These are phyloP conservation scores for Acanthurus tractus DNA, from an alignment of 2,797 vertebrate genomes.

Conservation along the genomic window DNA sequence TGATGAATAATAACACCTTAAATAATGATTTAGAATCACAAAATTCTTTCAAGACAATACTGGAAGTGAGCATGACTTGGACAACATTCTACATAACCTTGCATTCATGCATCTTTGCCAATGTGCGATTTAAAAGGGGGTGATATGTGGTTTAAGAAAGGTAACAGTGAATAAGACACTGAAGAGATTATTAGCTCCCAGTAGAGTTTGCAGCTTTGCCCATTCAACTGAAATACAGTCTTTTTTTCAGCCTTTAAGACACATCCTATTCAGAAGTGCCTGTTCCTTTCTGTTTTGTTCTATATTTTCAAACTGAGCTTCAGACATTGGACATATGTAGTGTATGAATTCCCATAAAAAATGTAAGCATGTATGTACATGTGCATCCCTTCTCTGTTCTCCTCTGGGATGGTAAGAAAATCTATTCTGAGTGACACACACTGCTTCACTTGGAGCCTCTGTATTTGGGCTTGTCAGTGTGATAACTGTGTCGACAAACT, in stretches of 20 bases:
- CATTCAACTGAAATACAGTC: conserved; percentile 20
- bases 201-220: conserved; percentile 44
- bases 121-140: conserved; percentile 24
- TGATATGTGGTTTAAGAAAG: conserved; percentile 43
- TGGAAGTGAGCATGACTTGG: conserved; percentile 31
- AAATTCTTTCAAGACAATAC: conserved; percentile 40
- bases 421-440: conserved; percentile 47
- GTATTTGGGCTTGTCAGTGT: conserved; percentile 26
- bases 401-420: conserved; percentile 58
- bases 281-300: conserved; percentile 40
- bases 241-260: conserved; percentile 33
- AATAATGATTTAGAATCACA: conserved; percentile 36
- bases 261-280: conserved; percentile 2
- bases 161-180: conserved; percentile 41
- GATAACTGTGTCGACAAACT: conserved; percentile 53
- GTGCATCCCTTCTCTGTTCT: conserved; percentile 55
- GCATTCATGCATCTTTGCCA: conserved; percentile 70
- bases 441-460: conserved; percentile 46
- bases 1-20: conserved; percentile 28
- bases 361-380: conserved; percentile 78
- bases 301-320: conserved; percentile 46
- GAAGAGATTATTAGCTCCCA: conserved; percentile 48
- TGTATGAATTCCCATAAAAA: conserved; percentile 68
- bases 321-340: conserved; percentile 50
- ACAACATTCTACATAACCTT: conserved; percentile 40